Base-by-base conservation (phyloP, 2,888 invertebrate genomes). In the Ametastegia equiseti region DNA sequence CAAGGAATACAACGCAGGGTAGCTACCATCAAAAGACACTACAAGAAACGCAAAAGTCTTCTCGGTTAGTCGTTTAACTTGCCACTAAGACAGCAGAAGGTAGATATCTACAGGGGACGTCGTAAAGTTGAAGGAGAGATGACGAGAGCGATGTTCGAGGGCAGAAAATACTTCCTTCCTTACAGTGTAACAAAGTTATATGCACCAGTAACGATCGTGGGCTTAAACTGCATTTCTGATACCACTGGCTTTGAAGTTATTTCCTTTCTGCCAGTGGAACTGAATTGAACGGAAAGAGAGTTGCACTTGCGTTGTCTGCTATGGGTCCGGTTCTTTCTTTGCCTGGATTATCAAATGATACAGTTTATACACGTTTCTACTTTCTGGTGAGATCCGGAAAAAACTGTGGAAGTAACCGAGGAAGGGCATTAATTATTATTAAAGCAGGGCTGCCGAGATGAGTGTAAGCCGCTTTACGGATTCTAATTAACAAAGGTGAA, bases 401-500 rank as follows among this genome's bases (percentile, higher is more conserved):
- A 54, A 13, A 54, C 4, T 36, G 13, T 50, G n/a, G 13, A 23
- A 33, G 54, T 33, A 75, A 5, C 54, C 54, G 75, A 54, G 36
- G 23, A 15, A 15, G 47, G 45, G n/a, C 36, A 78, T 78, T 83
- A 83, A 83, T 83, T 83, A 60, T 73, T 57, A 82, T 82, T 78
- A 81, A 82, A 63, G 63, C 75, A 33, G 39, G 60, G 50, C 42
- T n/a, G n/a, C n/a, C 77, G 81, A 83, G 75, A 75, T 42, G 54
- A 67, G 82, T 71, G 80, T 81, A 73, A 81, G 47, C 80, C 54
- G 82, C 80, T 80, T 81, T 81, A 73, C 82, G 50, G 80, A 82
- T 82, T 82, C 81, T 82, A 80, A 82, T 80, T 82, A 82, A 78
- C 42, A 54, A 42, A 78, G 78, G 78, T 78, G 78, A 78, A 78